Evolutionary conservation across 2,797 vertebrate genomes (phyloP), one percentile per base, ranked within the genome.

Genomic region (Streptopelia turtur): DNA sequence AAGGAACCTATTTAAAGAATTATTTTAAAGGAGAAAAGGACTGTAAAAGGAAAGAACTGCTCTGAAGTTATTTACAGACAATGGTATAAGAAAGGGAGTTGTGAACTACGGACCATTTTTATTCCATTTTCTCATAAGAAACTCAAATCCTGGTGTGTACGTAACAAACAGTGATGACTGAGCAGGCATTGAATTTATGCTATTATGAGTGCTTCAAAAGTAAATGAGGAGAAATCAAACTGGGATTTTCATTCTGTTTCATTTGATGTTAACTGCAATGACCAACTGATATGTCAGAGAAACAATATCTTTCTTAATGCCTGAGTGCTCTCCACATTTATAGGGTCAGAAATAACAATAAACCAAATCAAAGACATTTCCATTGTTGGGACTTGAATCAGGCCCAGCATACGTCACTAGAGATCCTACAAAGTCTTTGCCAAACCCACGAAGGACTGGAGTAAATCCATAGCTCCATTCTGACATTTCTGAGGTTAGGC

Each of bases 381-480:
- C 31, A 17, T 57, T 88, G 77, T 45, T 95, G 95, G 81, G 60
- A 94, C 82, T 95, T 95, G 90, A 89, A 56, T 89, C 50, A 74
- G 86, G 56, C 86, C 68, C 70, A 93, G 83, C 28, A 52, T 37
- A 93, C 64, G 22, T 93, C 95, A 94, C 81, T 64, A 93, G 74
- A 90, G 85, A 95, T 84, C 49, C 86, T 93, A 53, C 78, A 71
- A 64, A 69, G 49, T 80, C 47, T 88, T 86, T 89, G 92, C 95
- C 94, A 96, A 95, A 95, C 71, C 95, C 94, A 89, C 90, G 63
- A 35, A 92, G 75, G 74, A 64, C 86, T 97, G 94, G 93, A 93
- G 39, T 60, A 53, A 80, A 56, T 95, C 75, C 88, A 87, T 23
- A 79, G 83, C 74, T 93, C 77, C 64, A 65, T 82, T 92, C 4